A percentile compares a stretch with the other conserved stretches of the same genome.
Conservation (phyloP, 2,113 vertebrate species). For the Xiphophorus maculatus region DNA sequence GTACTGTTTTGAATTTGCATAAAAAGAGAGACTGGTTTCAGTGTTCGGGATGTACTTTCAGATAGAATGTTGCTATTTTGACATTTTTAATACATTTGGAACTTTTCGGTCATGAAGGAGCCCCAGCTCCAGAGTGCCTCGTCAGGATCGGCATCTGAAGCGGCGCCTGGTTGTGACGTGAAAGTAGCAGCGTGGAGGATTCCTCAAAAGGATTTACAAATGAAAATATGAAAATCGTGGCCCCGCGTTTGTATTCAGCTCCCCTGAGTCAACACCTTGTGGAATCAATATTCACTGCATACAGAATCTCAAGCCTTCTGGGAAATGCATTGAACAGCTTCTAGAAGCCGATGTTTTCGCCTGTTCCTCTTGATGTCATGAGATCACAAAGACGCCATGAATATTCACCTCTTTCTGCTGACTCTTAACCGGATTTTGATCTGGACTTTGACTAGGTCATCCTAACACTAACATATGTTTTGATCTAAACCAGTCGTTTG, state of each 20-base stretch:
- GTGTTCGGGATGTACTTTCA: background rate
- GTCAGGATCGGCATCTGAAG: background rate
- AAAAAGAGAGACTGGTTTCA: background rate
- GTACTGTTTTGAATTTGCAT: conserved; percentile 56
- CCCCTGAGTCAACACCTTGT: too few species aligned
- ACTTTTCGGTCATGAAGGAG: background rate
- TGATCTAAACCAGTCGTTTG: too few species aligned
- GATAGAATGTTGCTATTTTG: background rate
- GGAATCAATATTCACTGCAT: too few species aligned
- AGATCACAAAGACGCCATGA: too few species aligned
- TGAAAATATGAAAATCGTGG: background rate
- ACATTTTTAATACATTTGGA: background rate
- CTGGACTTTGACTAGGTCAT: too few species aligned
- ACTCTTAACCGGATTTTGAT: background rate
- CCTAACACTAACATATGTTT: too few species aligned
- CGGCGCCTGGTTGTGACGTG: background rate
- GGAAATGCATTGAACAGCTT: too few species aligned
- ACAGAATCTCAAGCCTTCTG: too few species aligned
- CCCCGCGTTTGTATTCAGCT: background rate
- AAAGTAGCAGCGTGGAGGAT: too few species aligned
- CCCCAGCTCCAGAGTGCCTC: background rate
- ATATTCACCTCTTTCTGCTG: background rate
- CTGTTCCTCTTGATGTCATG: too few species aligned
- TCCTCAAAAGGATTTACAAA: too few species aligned
- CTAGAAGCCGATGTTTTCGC: too few species aligned